Evolutionary conservation across 1,140 invertebrate genomes (phyloP), one percentile per base, ranked within the genome.

Genomic region (Odontomachus brunneus): DNA sequence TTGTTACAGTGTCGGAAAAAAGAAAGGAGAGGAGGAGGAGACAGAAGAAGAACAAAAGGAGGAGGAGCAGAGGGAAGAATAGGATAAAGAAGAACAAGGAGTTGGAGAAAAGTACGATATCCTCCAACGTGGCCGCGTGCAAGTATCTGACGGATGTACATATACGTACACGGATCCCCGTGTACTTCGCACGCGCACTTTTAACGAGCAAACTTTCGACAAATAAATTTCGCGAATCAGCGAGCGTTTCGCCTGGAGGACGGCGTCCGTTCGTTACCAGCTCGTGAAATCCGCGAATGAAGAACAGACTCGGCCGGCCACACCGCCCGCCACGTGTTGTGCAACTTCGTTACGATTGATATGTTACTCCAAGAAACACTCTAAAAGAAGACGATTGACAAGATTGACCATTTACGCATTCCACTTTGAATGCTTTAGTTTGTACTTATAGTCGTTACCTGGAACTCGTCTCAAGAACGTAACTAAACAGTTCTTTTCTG

Each of bases 181-280:
- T 73, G 51, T 44, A 60, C 38, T 60, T 60, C 29, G 15, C 22
- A 26, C 62, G 33, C 44, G 60, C 33, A 73, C 81, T 86, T 89
- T 89, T 89, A 88, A 88, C 88, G 86, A 89, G 88, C 75, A 86
- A 89, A 89, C 86, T 89, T 89, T 86, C 72, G 59, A 73, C 88
- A 86, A 89, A 89, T 89, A 89, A 89, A 88, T 89, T 88, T 86
- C 73, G 72, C 81, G 67, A 85, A 89, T 89, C 86, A 86, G 49
- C 84, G 66, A 57, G 65, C 66, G 78, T 51, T 72, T 49, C 80
- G 82, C 65, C 74, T 49, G 75, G 67, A 85, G 78, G 26, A 82
- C 9, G 49, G 17, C 48, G 29, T 19, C 15, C 44, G 44, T 69
- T 71, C 19, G 44, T 48, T 57, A 44, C 44, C 44, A 17, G 72